Percentiles rank a stretch among this genome's conserved stretches.
Evolutionary conservation across 2,113 vertebrate genomes (phyloP).

Genomic region (Rhea americana): DNA sequence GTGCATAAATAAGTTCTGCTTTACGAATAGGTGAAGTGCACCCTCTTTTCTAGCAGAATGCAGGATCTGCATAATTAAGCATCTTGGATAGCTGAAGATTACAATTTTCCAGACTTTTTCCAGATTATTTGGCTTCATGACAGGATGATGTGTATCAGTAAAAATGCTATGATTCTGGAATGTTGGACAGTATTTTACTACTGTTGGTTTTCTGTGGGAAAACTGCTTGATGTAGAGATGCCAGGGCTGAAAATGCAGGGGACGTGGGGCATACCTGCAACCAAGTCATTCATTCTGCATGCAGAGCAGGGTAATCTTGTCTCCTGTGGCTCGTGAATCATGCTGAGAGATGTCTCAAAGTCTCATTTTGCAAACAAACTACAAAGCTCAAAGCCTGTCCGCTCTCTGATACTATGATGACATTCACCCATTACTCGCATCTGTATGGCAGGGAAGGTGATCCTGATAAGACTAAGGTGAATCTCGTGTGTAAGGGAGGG

Average conservation of each 20-base stretch:
- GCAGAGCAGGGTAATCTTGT: neutral
- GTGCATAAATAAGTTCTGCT: neutral
- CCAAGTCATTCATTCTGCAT: neutral
- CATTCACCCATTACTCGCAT: neutral
- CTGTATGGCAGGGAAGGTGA: neutral
- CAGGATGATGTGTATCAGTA: neutral
- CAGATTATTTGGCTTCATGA: neutral
- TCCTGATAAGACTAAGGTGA: neutral
- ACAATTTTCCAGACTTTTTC: neutral
- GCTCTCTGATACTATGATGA: neutral
- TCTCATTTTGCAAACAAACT: neutral
- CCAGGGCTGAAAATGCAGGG: neutral
- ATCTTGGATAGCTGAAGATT: neutral
- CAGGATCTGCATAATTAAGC: neutral
- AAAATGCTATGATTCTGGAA: neutral
- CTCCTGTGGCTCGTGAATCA: neutral
- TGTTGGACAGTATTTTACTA: neutral
- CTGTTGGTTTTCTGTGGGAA: neutral
- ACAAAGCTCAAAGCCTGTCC: neutral
- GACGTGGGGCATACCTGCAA: neutral
- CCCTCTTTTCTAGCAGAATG: neutral
- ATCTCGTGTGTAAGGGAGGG: neutral
- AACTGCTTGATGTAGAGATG: neutral
- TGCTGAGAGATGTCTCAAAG: neutral
- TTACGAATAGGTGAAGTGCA: neutral